Percentiles rank a stretch among this genome's conserved stretches.
These are phyloP conservation scores for Catalaphyllia jardinei DNA, from an alignment of 64 coral and sea anemone genomes.

Conservation along the genomic window DNA sequence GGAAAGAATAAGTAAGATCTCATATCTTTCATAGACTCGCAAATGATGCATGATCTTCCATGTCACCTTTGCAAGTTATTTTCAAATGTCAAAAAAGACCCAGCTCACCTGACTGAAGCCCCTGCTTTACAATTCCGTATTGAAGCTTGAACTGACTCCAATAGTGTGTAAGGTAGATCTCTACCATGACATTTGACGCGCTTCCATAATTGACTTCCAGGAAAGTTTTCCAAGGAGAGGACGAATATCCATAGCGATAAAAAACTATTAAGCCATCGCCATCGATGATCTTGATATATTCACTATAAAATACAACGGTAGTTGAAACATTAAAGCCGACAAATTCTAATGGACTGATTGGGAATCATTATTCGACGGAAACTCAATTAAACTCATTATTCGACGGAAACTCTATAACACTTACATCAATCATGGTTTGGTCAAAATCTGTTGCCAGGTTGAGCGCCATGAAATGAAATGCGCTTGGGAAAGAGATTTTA, in stretches of 20 bases:
- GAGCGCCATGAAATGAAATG: too few species aligned
- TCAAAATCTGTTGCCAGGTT: too few species aligned
- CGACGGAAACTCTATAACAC: too few species aligned
- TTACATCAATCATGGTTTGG: too few species aligned
- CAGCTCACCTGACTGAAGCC: neutral
- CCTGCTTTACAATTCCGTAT: neutral
- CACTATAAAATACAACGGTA: neutral
- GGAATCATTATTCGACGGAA: too few species aligned
- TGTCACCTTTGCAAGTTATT: neutral
- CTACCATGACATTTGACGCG: neutral
- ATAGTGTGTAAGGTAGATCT: neutral
- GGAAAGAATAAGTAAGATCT: too few species aligned
- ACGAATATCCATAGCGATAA: neutral
- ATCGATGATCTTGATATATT: constrained; percentile 9
- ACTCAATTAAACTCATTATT: too few species aligned
- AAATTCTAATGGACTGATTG: neutral
- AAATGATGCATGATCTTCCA: neutral
- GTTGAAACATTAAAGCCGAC: neutral
- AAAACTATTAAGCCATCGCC: neutral
- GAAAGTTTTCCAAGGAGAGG: neutral
- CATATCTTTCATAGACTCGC: too few species aligned
- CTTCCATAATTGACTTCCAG: neutral
- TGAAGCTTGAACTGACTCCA: neutral
- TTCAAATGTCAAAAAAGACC: neutral
- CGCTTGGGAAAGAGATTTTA: too few species aligned